These are phyloP conservation scores for Calidris pugnax DNA, from an alignment of 2,113 vertebrate genomes.

Conservation along the genomic window DNA sequence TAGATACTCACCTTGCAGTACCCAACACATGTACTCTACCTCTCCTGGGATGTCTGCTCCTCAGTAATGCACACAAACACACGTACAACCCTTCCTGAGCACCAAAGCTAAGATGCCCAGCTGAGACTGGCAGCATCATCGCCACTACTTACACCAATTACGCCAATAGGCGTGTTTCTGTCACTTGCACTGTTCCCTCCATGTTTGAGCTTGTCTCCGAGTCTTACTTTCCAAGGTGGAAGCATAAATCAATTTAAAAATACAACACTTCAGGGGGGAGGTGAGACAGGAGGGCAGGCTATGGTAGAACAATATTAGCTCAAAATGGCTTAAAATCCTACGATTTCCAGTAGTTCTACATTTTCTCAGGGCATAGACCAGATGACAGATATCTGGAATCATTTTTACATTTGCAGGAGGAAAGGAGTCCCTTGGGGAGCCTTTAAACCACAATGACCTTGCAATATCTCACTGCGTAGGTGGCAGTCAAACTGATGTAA, in stretches of 20 bases:
- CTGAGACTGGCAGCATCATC: neutral
- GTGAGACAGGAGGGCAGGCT: fast-evolving
- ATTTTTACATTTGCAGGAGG: neutral
- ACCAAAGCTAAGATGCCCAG: neutral
- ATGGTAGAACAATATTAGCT: neutral
- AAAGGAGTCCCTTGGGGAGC: neutral
- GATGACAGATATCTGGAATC: neutral
- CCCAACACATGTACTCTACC: fast-evolving
- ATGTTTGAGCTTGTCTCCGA: fast-evolving
- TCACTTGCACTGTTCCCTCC: neutral
- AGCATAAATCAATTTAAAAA: neutral
- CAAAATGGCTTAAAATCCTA: neutral
- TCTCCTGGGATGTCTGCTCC: neutral
- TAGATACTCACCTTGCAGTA: neutral
- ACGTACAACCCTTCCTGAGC: neutral
- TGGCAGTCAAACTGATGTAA: neutral
- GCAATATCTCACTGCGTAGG: fast-evolving
- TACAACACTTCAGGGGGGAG: too few species aligned
- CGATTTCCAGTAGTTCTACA: fast-evolving
- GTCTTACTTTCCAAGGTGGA: neutral
- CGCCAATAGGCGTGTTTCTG: neutral
- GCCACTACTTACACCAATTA: too few species aligned
- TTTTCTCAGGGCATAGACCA: neutral
- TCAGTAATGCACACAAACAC: neutral
- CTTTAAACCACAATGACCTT: neutral